Conservation (phyloP, 2,113 vertebrate species). For the Morphnarchus princeps region DNA sequence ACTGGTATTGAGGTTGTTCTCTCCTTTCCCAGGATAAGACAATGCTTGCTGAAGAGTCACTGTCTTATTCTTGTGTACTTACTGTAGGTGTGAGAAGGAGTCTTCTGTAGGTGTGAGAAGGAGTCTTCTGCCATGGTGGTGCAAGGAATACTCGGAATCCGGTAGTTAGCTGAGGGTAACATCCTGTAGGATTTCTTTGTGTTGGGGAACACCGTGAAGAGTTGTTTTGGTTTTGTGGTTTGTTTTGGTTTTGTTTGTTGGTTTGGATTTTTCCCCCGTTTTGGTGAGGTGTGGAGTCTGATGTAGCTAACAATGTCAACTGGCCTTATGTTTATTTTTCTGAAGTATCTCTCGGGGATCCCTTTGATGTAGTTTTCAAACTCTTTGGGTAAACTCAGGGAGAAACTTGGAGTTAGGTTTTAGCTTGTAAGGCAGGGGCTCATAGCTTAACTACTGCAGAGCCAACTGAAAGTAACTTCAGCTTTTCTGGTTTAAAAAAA, state of each 20-base stretch:
- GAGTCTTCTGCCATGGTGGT: background rate
- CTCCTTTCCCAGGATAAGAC: background rate
- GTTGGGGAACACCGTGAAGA: background rate
- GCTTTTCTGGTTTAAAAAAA: background rate
- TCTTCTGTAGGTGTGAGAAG: background rate
- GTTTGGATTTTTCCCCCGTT: background rate
- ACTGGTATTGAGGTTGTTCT: background rate
- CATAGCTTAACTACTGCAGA: background rate
- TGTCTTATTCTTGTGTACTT: background rate
- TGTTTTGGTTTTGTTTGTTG: background rate
- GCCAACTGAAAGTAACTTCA: background rate
- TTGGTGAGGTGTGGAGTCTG: background rate
- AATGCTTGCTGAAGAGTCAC: background rate
- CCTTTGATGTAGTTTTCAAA: background rate
- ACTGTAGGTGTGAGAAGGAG: background rate
- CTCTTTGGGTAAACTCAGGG: background rate
- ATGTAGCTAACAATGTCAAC: background rate
- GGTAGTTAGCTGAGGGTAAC: background rate
- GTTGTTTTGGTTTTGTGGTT: background rate
- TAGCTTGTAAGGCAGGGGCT: background rate
- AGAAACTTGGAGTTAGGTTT: background rate
- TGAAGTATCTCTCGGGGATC: background rate
- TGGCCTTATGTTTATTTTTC: accelerated
- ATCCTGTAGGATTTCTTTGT: background rate
- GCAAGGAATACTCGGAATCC: background rate